Evolutionary conservation across 2,888 invertebrate genomes (phyloP).

Genomic region (Epirrita christyi): DNA sequence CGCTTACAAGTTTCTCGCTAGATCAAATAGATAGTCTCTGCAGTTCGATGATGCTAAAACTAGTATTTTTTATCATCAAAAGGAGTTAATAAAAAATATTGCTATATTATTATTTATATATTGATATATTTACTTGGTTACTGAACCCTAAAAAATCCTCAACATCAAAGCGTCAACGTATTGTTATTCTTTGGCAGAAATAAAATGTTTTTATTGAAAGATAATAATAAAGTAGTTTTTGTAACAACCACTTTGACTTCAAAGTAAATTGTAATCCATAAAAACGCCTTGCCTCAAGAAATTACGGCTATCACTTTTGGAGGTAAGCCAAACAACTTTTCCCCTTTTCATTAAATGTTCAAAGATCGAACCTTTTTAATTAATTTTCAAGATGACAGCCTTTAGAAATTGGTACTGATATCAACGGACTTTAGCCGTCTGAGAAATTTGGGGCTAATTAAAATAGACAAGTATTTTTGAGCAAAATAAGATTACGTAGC

Average conservation of each 20-base stretch:
- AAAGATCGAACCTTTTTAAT: conserved; percentile 29
- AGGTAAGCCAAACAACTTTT: conserved; percentile 1
- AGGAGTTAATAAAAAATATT: too few species aligned
- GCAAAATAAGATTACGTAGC: neutral
- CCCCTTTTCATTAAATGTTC: conserved; percentile 5
- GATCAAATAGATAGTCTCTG: too few species aligned
- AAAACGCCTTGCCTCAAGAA: neutral
- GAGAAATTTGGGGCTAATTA: conserved; percentile 6
- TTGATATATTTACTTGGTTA: too few species aligned
- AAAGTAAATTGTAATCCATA: neutral
- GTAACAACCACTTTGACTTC: neutral
- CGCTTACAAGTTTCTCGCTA: conserved; percentile 10
- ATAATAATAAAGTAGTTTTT: neutral
- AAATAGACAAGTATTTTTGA: conserved; percentile 4
- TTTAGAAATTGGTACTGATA: conserved; percentile 24
- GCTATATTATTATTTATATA: too few species aligned
- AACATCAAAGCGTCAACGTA: too few species aligned
- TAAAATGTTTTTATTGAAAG: neutral
- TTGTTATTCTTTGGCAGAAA: neutral
- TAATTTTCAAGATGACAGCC: conserved; percentile 30
- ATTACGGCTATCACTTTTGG: neutral
- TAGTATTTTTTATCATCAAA: too few species aligned
- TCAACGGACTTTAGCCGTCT: conserved; percentile 16
- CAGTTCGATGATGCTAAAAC: too few species aligned
- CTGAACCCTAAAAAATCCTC: too few species aligned